Percentiles rank a stretch among this genome's conserved stretches.
phyloP scores from a whole-genome alignment of 30 jellyfish, hydroid and myxozoan genomes.

The Catostylus mosaicus region DNA sequence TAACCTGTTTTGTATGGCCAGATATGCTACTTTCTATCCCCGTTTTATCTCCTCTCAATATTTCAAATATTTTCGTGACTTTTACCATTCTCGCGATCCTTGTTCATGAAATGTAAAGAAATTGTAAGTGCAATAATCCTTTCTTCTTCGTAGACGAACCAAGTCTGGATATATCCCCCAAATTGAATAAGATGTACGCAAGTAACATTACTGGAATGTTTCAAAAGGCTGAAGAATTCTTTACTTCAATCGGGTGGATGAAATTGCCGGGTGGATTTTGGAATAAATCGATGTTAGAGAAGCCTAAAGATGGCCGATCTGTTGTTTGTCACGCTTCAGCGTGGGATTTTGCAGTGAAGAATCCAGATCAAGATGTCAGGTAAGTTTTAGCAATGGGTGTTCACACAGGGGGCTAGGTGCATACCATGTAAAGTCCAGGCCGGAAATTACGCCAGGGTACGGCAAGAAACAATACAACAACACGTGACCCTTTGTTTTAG shows the following conservation, averaged over 20 bases:
- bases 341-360: slow-evolving; percentile 84
- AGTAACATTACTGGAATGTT: slow-evolving; percentile 71
- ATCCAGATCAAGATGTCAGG: slow-evolving; percentile 84
- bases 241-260: slow-evolving; percentile 91
- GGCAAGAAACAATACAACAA: too few relatives aligned
- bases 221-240: slow-evolving; percentile 86
- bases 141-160: slow-evolving; percentile 54
- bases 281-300: slow-evolving; percentile 83
- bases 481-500: too few relatives aligned
- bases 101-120: too few relatives aligned
- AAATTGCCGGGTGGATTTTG: slow-evolving; percentile 81
- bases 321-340: slow-evolving; percentile 98
- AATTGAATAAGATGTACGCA: slow-evolving; percentile 46
- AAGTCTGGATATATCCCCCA: slow-evolving; percentile 75
- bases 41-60: neutral
- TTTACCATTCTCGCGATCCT: neutral
- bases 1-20: too few relatives aligned
- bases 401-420: neutral
- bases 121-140: neutral
- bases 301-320: slow-evolving; percentile 82
- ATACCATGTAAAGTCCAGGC: too few relatives aligned
- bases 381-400: neutral
- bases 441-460: too few relatives aligned
- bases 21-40: neutral
- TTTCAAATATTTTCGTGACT: neutral